Evolutionary conservation across 2,113 vertebrate genomes (phyloP).

Genomic region (Ellobius talpinus): DNA sequence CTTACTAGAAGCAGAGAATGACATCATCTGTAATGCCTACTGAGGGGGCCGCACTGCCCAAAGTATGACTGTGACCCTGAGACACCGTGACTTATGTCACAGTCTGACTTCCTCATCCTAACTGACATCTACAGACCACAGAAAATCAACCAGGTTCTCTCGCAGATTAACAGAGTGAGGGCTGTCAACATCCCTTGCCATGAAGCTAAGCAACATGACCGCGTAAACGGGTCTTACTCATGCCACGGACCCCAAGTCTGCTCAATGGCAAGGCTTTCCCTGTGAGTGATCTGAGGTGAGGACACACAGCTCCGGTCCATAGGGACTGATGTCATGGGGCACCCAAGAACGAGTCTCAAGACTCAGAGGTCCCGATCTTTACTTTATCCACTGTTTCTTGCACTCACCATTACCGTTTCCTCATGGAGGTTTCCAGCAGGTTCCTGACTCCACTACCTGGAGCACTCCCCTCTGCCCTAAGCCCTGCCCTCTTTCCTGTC

Average conservation of each 20-base stretch:
- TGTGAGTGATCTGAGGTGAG: neutral
- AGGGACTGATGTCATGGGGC: neutral
- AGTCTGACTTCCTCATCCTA: neutral
- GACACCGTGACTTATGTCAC: too few species aligned
- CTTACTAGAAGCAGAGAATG: too few species aligned
- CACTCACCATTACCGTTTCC: neutral
- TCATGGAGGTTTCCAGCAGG: rapidly evolving
- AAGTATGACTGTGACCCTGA: neutral
- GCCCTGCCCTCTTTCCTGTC: neutral
- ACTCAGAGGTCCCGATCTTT: neutral
- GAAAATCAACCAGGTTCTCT: neutral
- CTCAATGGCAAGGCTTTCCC: rapidly evolving
- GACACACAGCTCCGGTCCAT: neutral
- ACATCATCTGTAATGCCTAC: too few species aligned
- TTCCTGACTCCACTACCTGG: neutral
- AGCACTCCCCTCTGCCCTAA: neutral
- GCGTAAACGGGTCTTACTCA: rapidly evolving
- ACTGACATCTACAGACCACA: neutral
- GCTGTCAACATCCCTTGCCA: rapidly evolving
- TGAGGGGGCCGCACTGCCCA: neutral
- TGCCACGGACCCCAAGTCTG: rapidly evolving
- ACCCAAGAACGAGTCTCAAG: neutral
- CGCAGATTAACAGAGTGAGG: rapidly evolving
- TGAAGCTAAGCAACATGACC: neutral
- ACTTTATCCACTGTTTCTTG: too few species aligned